Conservation (phyloP, 2,113 vertebrate genomes). For the Mugil cephalus region DNA sequence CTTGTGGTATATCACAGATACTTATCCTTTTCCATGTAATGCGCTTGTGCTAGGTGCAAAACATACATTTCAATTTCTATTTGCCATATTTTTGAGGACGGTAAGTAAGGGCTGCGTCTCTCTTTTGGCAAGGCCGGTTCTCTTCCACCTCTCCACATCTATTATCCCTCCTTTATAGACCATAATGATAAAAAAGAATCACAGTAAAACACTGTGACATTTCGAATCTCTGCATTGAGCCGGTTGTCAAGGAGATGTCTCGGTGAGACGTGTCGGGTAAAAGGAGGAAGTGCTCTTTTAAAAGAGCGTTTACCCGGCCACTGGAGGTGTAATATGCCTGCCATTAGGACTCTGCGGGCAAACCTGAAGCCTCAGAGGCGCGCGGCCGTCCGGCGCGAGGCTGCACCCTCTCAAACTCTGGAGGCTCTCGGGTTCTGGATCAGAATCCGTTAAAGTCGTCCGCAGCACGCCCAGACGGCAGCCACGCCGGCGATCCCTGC, state of each 20-base stretch:
- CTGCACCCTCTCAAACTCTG: constrained; percentile 11
- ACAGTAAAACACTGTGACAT: constrained; percentile 78
- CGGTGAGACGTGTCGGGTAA: constrained; percentile 66
- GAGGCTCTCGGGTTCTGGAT: constrained; percentile 33
- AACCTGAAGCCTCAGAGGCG: constrained; percentile 51
- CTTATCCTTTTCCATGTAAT: neutral
- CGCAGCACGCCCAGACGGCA: constrained; percentile 30
- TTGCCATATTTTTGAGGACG: constrained; percentile 29
- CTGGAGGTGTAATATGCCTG: constrained; percentile 66
- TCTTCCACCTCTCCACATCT: constrained; percentile 34
- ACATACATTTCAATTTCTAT: constrained; percentile 22
- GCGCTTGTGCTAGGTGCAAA: neutral
- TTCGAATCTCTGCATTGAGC: constrained; percentile 75
- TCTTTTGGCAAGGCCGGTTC: constrained; percentile 39
- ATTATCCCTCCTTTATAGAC: constrained; percentile 59
- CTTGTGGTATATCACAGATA: neutral
- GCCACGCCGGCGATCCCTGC: constrained; percentile 17
- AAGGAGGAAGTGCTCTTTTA: constrained; percentile 68
- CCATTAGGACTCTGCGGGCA: constrained; percentile 70
- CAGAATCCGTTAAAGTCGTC: constrained; percentile 49
- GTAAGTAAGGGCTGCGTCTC: constrained; percentile 10
- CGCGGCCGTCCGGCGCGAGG: constrained; percentile 15
- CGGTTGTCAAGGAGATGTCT: constrained; percentile 80
- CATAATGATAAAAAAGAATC: constrained; percentile 70
- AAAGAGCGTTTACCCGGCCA: constrained; percentile 65